Evolutionary conservation across 2,888 invertebrate genomes (phyloP), one percentile per base, ranked within the genome.

Genomic region (Pocota personata): DNA sequence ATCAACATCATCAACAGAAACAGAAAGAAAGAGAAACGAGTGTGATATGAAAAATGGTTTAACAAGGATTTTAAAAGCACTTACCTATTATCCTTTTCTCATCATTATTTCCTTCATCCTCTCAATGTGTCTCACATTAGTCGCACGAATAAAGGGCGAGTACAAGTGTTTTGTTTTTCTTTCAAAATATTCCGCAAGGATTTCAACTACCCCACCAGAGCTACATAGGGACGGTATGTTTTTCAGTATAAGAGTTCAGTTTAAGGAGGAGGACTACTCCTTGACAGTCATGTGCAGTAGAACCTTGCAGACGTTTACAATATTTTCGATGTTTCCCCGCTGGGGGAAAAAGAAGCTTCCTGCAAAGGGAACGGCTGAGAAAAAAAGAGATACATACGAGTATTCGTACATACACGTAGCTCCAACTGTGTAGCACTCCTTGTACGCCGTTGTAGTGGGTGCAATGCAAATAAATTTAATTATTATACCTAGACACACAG

Each of bases 141-240:
- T 84, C 52, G 66, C 57, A 40, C n/a, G 77, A 64, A 82, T 71
- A 71, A 80, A 80, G 60, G 71, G 71, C 71, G 80, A 80, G 50
- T 66, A 58, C 75, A 71, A 86, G 76, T 86, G 84, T 86, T 80
- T 80, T 86, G 80, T 86, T 80, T 86, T 86, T 66, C 60, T 76
- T 84, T 71, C 58, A 71, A 57, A 43, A 73, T 66, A 60, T 76
- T 80, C 75, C 71, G 55, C 52, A 77, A 64, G n/a, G 60, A 62
- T 40, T 52, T 16, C n/a, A 62, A 27, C n/a, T 24, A 19, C 55
- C 7, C 30, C 30, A 55, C 19, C n/a, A n/a, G n/a, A n/a, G n/a
- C n/a, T 10, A 16, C 14, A 37, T 3, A 12, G 2, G 3, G n/a
- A n/a, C n/a, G n/a, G n/a, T n/a, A 16, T 32, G 27, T 79, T 72